Evolutionary conservation across 2,797 vertebrate genomes (phyloP).

Genomic region (Hippocampus kuda): DNA sequence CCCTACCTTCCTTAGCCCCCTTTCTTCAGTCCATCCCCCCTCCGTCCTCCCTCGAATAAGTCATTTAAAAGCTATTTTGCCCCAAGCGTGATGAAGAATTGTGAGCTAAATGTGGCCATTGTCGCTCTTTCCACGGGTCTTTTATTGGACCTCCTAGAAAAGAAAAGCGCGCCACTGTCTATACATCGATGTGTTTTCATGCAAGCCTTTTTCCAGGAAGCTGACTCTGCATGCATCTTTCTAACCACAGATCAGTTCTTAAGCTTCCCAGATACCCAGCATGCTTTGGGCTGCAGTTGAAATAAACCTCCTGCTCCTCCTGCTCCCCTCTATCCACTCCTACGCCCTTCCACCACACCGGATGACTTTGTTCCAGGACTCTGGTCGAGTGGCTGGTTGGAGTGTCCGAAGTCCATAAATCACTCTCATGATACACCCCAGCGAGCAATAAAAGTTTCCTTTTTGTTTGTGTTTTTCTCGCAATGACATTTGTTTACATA

Average conservation of each 20-base stretch:
- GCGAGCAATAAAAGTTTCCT: conserved; percentile 1
- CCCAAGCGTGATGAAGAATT: not conserved
- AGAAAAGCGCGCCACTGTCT: not conserved
- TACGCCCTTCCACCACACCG: conserved; percentile 17
- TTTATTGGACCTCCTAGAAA: not conserved
- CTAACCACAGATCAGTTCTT: conserved; percentile 67
- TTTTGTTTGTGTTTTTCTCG: conserved; percentile 14
- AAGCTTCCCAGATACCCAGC: conserved; percentile 66
- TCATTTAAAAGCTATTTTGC: not conserved
- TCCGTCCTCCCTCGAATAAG: not conserved
- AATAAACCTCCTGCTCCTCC: conserved; percentile 31
- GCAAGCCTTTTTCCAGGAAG: conserved; percentile 12
- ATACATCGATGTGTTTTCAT: not conserved
- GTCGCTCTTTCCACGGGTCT: not conserved
- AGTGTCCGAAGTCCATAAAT: conserved; percentile 32
- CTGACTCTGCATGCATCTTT: conserved; percentile 55
- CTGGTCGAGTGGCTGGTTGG: conserved; percentile 21
- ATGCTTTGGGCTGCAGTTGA: conserved; percentile 65
- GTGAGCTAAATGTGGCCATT: not conserved
- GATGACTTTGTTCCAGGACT: conserved; percentile 36
- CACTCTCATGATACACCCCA: conserved; percentile 10
- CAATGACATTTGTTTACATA: not conserved
- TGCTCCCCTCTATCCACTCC: conserved; percentile 9
- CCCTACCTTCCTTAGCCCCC: not conserved
- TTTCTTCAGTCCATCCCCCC: not conserved